Evolutionary conservation across 2,113 vertebrate species (phyloP), one percentile per base, ranked within the genome.

Genomic region (Gavialis gangeticus): DNA sequence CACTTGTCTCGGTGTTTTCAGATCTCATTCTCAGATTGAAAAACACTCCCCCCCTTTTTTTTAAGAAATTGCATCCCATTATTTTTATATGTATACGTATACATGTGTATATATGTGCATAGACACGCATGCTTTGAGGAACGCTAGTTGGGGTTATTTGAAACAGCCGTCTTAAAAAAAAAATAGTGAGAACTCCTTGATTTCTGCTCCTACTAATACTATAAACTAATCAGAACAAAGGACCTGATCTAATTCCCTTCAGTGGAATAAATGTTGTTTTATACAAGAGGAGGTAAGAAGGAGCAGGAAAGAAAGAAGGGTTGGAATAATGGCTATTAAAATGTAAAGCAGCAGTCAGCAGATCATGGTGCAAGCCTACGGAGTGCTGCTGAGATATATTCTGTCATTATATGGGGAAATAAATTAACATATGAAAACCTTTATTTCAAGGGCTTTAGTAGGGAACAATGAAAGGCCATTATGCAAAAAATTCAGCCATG

Each of bases 351-450:
- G 4, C 34, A 4, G 6, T 30, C 27, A 24, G 86, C 9, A 2
- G 12, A 24, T 14, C 12, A 2, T 2, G 9, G 57, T 3, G 1
- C 19, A 24, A 0, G 9, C 59, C 76, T 58, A 80, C 0, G 1
- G 21, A 75, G 85, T 59, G 76, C 6, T 2, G 69, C 62, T 78
- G 73, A 54, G 82, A 27, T 87, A 16, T 81, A 83, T 37, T 57
- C 67, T 27, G 80, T 83, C 56, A 19, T 87, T 87, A 2, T 5
- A 24, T 55, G 24, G 19, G 25, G 67, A 2, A 37, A 46, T 73
- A 21, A 5, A 73, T 27, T 62, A 89, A 18, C 46, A 9, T 37
- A 67, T 59, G 58, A 75, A 95, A 92, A 57, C 82, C 56, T 4
- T 59, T 28, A 10, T 87, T 94, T 76, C 30, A 1, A 1, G 56